Base-by-base conservation (phyloP, 2,888 invertebrate species). In the Bedellia somnulentella region DNA sequence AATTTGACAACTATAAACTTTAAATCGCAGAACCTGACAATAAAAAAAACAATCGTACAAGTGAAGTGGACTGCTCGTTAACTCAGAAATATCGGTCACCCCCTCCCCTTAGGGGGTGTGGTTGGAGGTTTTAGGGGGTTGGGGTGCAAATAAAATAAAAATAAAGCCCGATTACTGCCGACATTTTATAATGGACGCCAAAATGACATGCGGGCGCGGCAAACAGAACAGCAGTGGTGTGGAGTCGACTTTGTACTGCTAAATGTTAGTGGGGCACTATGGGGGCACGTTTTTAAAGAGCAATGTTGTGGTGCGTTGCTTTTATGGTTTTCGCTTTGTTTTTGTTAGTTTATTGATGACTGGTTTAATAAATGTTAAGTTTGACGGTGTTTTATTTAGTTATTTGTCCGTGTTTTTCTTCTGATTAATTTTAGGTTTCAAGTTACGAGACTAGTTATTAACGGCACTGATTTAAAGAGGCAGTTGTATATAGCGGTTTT, bases 161-260 rank as follows among this genome's bases (percentile, higher is more conserved):
- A 71, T 68, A 67, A 68, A 70, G 64, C 61, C 57, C 67, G 68
- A 67, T 68, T 67, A 67, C 62, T 43, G 57, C 59, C 68, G 70
- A 67, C 73, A 70, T 71, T 71, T 73, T 73, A 71, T 73, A 75
- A 75, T 73, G 67, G 70, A 57, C 61, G 56, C 38, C 46, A 53
- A 61, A 70, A 70, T 67, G 70, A 67, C 71, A 73, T 68, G 71
- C 71, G 73, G 73, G 71, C 70, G 68, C 64, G 68, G 46, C 37
- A 14, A 6, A 9, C 41, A 36, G 39, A 59, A 45, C 63, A 64
- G 42, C 42, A 39, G 33, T 26, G 35, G 32, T 29, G 34, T 30
- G 36, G 40, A 40, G 40, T 26, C 33, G 39, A 10, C n/a, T 14
- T 31, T 28, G 6, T n/a, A n/a, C n/a, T n/a, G n/a, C n/a, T 2